Evolutionary conservation across 2,113 vertebrate genomes (phyloP).

Genomic region (Colaptes auratus): DNA sequence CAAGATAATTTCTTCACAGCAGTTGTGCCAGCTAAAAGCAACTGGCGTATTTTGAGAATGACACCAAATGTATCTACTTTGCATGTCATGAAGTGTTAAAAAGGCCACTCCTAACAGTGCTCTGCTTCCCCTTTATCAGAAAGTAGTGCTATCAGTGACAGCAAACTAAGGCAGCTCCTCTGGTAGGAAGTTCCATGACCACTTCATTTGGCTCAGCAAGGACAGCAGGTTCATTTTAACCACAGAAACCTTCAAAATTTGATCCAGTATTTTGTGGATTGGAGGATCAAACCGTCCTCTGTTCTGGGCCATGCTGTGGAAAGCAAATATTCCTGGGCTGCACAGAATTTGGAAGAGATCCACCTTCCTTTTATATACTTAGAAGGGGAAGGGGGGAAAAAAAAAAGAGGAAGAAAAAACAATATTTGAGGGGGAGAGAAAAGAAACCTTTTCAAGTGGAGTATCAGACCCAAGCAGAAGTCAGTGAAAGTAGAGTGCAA

Average conservation of each 20-base stretch:
- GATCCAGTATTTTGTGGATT: not conserved
- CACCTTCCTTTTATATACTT: slow-evolving; percentile 66
- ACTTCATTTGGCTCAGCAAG: not conserved
- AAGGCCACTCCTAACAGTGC: accelerated
- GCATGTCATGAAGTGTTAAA: not conserved
- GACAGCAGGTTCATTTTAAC: slow-evolving; percentile 1
- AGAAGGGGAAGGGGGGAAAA: not conserved
- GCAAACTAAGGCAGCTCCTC: not conserved
- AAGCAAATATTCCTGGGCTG: slow-evolving; percentile 70
- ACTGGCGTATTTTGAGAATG: not conserved
- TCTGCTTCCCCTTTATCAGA: not conserved
- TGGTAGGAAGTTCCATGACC: not conserved
- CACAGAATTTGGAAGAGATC: slow-evolving; percentile 62
- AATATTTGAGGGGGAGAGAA: not conserved
- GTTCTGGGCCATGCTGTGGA: not conserved
- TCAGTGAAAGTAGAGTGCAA: slow-evolving; percentile 1
- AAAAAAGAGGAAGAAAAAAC: not conserved
- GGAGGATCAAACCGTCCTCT: slow-evolving; percentile 44
- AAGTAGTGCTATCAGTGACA: not conserved
- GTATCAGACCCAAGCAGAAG: slow-evolving; percentile 7
- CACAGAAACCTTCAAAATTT: not conserved
- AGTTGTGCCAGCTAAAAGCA: not conserved
- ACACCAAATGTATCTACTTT: not conserved
- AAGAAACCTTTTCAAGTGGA: slow-evolving; percentile 15
- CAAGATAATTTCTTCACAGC: not conserved